Conservation (phyloP, 2,888 invertebrate species). For the Ornithoptera alexandrae region DNA sequence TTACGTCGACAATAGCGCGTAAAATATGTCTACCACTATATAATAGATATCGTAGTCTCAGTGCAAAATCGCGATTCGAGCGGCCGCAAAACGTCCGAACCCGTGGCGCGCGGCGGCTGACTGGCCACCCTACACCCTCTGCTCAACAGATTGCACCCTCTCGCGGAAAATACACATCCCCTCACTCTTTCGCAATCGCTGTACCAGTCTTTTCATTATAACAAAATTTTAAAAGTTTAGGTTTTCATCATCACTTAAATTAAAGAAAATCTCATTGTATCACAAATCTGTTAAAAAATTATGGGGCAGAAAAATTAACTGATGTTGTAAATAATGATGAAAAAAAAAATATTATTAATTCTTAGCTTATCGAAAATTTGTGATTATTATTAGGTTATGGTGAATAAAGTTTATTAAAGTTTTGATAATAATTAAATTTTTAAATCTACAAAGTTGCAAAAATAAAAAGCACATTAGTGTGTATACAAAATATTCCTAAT, state of each 20-base stretch:
- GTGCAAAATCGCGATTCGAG: slow-evolving; percentile 18
- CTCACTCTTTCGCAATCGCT: slow-evolving; percentile 8
- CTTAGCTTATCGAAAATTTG: no score
- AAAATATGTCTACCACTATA: slow-evolving; percentile 12
- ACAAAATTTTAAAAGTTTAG: background rate
- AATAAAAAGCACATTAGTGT: no score
- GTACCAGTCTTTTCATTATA: slow-evolving; percentile 2
- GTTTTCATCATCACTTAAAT: background rate
- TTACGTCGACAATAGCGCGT: slow-evolving; percentile 18
- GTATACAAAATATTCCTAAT: no score
- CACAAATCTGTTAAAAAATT: no score
- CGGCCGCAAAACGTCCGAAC: slow-evolving; percentile 45
- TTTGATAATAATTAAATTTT: no score
- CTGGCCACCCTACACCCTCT: slow-evolving; percentile 69
- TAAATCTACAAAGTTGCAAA: no score
- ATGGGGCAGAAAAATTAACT: no score
- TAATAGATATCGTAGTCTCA: slow-evolving; percentile 16
- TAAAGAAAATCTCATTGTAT: no score
- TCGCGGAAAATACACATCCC: slow-evolving; percentile 53
- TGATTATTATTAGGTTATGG: no score
- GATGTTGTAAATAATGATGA: no score
- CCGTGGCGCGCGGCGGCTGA: slow-evolving; percentile 60
- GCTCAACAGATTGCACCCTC: slow-evolving; percentile 77
- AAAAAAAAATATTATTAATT: no score
- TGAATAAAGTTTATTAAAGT: no score